Conservation (phyloP, 2,797 vertebrate species). For the Graptemys geographica region DNA sequence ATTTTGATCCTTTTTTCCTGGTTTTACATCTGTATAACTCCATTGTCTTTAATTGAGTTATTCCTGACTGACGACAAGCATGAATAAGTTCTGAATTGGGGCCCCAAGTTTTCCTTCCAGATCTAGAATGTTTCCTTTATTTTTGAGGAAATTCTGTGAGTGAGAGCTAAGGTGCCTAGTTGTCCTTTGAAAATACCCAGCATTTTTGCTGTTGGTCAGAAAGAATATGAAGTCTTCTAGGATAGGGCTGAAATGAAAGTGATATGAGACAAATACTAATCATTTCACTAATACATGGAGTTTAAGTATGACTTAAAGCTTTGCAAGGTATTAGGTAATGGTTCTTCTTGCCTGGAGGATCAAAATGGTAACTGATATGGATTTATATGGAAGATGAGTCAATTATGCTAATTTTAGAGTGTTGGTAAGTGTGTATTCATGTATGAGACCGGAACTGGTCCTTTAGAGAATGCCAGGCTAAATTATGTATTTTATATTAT, state of each 20-base stretch:
- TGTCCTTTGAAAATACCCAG: slow-evolving; percentile 39
- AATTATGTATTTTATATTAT: background rate
- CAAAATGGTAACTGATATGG: background rate
- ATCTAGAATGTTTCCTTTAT: slow-evolving; percentile 31
- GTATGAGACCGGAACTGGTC: background rate
- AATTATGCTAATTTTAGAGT: background rate
- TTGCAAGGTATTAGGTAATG: background rate
- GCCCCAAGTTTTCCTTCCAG: slow-evolving; percentile 19
- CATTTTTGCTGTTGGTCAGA: slow-evolving; percentile 44
- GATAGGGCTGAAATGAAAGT: background rate
- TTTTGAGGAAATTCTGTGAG: slow-evolving; percentile 3
- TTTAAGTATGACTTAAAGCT: background rate
- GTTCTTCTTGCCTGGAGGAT: background rate
- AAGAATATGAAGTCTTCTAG: background rate
- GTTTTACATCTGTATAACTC: slow-evolving; percentile 46
- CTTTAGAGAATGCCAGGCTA: background rate
- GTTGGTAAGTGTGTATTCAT: background rate
- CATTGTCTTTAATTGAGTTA: slow-evolving; percentile 49
- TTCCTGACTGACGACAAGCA: background rate
- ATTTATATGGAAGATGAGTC: background rate
- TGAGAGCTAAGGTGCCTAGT: slow-evolving; percentile 47
- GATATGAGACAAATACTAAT: background rate
- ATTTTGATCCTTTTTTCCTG: slow-evolving; percentile 43
- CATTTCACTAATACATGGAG: background rate
- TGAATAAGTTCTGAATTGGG: background rate